Conservation (phyloP, 2,113 vertebrate genomes). For the Alectura lathami region DNA sequence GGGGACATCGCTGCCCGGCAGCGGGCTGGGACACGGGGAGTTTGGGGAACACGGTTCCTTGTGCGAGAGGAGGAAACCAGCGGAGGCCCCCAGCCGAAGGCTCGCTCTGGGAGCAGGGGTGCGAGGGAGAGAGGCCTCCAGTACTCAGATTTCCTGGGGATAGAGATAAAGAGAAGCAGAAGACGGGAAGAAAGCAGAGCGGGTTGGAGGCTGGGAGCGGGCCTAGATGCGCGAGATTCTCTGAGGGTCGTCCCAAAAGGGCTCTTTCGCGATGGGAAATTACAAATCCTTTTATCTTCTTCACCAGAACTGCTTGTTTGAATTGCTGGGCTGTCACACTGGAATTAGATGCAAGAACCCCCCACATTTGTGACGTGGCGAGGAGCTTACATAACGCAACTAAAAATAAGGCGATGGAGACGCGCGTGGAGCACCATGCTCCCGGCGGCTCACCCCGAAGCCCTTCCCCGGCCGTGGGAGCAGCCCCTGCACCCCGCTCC, state of each 20-base stretch:
- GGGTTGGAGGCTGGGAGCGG: neutral
- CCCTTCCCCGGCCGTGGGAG: rapidly evolving
- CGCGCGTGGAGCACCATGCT: neutral
- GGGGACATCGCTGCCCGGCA: rapidly evolving
- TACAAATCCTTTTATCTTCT: slow-evolving; percentile 65
- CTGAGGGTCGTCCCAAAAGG: slow-evolving; percentile 43
- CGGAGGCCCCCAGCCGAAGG: neutral
- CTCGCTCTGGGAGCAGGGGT: neutral
- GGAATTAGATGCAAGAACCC: slow-evolving; percentile 79
- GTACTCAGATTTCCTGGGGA: neutral
- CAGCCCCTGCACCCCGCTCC: neutral
- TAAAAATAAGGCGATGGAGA: slow-evolving; percentile 78
- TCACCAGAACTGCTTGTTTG: slow-evolving; percentile 77
- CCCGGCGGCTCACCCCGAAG: neutral
- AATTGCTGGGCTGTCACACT: slow-evolving; percentile 76
- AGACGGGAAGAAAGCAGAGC: slow-evolving; percentile 12
- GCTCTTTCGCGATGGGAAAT: slow-evolving; percentile 47
- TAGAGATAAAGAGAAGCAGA: neutral
- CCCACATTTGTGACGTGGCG: slow-evolving; percentile 66
- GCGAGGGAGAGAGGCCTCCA: neutral
- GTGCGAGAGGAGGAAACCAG: neutral
- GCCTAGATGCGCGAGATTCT: neutral
- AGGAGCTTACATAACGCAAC: slow-evolving; percentile 79
- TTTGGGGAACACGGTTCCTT: neutral
- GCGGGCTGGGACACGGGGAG: rapidly evolving